Conservation (phyloP, 2,797 vertebrate genomes). For the Mareca strepera region DNA sequence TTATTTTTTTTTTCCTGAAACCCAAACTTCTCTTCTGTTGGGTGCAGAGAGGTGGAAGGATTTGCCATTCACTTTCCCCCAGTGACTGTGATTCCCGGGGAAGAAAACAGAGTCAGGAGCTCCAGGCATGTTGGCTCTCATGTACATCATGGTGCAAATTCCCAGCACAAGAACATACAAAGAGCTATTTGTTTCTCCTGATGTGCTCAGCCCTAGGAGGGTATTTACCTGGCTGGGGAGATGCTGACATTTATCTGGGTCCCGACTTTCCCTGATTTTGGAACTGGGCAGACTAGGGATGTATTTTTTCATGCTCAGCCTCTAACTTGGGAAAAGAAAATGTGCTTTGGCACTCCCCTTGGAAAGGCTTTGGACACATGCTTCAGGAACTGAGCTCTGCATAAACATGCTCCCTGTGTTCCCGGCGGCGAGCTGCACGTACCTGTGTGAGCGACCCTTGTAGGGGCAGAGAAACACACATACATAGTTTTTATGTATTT, state of each 20-base stretch:
- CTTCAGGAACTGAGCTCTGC: not conserved
- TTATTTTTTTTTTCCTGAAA: not conserved
- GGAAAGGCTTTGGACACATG: not conserved
- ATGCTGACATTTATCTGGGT: not conserved
- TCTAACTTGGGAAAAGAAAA: not conserved
- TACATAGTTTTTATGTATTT: not conserved
- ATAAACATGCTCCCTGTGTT: not conserved
- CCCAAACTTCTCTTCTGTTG: not conserved
- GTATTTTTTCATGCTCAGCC: not conserved
- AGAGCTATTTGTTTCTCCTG: not conserved
- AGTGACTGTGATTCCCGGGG: not conserved
- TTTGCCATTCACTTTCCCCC: fast-evolving
- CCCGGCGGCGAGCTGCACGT: not conserved
- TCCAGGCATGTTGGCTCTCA: not conserved
- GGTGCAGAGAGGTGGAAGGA: fast-evolving
- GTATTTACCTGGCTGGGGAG: not conserved
- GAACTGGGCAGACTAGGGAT: not conserved
- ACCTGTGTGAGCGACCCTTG: fast-evolving
- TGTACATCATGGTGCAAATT: not conserved
- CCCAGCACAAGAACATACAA: not conserved
- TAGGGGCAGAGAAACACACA: not conserved
- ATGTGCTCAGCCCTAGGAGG: not conserved
- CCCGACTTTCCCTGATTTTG: not conserved
- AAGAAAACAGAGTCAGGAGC: not conserved
- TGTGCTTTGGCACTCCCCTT: not conserved